phyloP scores from a whole-genome alignment of 2,113 vertebrate species.

The Callithrix jacchus region DNA sequence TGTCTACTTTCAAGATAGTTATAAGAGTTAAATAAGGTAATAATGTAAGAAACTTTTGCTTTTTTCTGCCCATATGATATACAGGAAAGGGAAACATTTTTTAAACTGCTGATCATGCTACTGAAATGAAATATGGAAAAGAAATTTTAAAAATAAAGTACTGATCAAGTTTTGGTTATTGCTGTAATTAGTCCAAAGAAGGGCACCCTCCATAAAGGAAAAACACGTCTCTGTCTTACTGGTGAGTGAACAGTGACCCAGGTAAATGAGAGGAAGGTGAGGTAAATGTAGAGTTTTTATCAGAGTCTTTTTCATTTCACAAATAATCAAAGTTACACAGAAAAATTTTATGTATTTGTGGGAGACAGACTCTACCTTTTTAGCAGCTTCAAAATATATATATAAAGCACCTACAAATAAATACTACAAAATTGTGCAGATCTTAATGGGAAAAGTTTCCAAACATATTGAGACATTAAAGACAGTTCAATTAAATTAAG shows the following conservation, averaged over 20 bases:
- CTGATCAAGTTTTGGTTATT: background rate
- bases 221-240: background rate
- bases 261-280: background rate
- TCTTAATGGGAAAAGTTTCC: background rate
- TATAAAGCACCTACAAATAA: background rate
- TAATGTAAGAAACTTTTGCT: background rate
- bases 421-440: background rate
- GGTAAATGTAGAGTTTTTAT: background rate
- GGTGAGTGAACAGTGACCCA: background rate
- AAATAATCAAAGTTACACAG: background rate
- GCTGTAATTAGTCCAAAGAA: background rate
- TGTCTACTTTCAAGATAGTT: background rate
- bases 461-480: background rate
- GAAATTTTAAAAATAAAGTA: background rate
- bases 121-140: too few relatives aligned
- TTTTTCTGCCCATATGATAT: too few relatives aligned
- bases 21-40: background rate
- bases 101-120: too few relatives aligned
- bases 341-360: background rate
- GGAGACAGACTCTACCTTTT: background rate
- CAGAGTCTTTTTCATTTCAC: background rate
- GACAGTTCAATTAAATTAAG: background rate
- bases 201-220: background rate
- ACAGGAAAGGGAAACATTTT: too few relatives aligned
- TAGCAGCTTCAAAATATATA: background rate